Conservation (phyloP, 2,888 invertebrate genomes). For the Phasia obesa region DNA sequence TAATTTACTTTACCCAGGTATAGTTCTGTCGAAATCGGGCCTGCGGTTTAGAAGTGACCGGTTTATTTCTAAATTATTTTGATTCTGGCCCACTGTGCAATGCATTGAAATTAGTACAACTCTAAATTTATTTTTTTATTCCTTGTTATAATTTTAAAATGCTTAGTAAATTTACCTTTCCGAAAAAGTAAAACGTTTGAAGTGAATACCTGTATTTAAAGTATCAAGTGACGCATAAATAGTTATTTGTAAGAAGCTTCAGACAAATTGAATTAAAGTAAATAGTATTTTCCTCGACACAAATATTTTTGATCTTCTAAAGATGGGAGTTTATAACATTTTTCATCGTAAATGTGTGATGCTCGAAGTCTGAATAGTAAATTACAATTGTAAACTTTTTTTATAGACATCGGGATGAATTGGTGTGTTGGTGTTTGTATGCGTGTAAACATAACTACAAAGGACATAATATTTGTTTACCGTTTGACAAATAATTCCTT, state of each 20-base stretch:
- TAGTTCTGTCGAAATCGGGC: no score
- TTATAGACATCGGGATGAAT: background rate
- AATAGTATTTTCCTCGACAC: conserved; percentile 44
- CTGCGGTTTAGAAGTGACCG: no score
- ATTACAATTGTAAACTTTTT: conserved; percentile 47
- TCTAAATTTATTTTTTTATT: no score
- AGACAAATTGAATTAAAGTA: conserved; percentile 32
- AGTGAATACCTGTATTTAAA: no score
- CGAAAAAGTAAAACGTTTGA: no score
- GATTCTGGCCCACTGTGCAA: no score
- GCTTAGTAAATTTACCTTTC: no score
- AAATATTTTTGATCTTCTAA: conserved; percentile 38
- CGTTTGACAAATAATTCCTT: conserved; percentile 69
- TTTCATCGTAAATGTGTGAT: conserved; percentile 33
- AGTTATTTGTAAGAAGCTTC: conserved; percentile 9
- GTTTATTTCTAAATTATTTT: no score
- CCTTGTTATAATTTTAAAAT: no score
- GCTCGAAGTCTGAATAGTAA: conserved; percentile 41
- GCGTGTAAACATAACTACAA: conserved; percentile 71
- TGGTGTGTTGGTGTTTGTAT: background rate
- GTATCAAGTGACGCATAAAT: conserved; percentile 54
- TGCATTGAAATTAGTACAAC: no score
- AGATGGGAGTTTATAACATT: conserved; percentile 45
- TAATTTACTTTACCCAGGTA: no score
- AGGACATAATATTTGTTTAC: conserved; percentile 76